Base-by-base conservation (phyloP, 2,888 invertebrate species). In the Cryptocephalus primarius region DNA sequence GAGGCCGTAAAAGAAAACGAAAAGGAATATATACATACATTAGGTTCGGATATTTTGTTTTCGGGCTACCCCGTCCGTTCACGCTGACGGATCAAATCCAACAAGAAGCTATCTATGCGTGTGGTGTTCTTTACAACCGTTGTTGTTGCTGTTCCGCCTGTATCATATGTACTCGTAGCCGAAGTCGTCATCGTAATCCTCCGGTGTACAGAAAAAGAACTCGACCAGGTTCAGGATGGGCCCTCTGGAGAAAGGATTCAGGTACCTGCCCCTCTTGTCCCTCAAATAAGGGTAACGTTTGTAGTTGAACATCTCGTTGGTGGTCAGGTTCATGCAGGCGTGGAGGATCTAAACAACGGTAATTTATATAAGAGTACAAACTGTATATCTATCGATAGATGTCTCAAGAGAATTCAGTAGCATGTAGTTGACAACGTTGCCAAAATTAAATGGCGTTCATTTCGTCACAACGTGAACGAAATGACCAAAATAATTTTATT, bases 221-320 rank as follows among this genome's bases (percentile, higher is more conserved):
- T 93, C 93, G 51, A 91, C 77, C 33, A 93, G 72, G 71, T 94
- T 94, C 63, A 87, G 75, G 44, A 88, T 76, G 0, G 89, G 84
- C 0, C 93, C 93, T 50, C 90, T 76, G n/a, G 91, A 88, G 66
- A 90, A 94, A 0, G 92, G 92, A 72, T 93, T 94, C 64, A 85
- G 82, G 67, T 90, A 93, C 52, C 85, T 80, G 2, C 93, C 93
- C 48, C 87, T 78, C 63, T 88, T 89, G 67, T 93, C 92, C 45
- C 91, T 76, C 52, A 94, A 69, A 67, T 94, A 93, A 0, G 89
- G 85, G 68, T 93, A 93, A 44, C 92, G 77, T 65, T 90, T 90
- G 68, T 88, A 88, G 72, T 93, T 93, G 66, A 92, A 88, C 86
- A 91, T 89, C 72, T 94, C 93, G 68, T 93, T 94, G 40, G 92